Conservation (phyloP, 1,140 invertebrate species). For the Zaprionus tsacasi region DNA sequence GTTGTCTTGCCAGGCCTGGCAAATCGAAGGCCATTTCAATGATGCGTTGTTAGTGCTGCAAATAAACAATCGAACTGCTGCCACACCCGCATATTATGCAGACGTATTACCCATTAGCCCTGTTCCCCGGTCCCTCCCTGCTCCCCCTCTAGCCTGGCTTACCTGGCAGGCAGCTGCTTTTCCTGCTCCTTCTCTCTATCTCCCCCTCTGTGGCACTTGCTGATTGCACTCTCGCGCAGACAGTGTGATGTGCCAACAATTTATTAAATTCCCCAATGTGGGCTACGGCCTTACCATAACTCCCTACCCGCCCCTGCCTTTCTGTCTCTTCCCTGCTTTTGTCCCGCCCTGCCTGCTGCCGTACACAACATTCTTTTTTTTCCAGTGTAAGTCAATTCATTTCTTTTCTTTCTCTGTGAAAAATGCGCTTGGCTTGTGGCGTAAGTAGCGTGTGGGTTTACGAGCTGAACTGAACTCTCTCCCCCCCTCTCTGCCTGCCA, state of each 20-base stretch:
- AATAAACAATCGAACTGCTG: neutral
- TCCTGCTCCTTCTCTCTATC: neutral
- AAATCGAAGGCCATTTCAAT: slow-evolving; percentile 1
- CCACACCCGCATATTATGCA: slow-evolving; percentile 5
- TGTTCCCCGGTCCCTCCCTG: neutral
- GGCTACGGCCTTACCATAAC: no score
- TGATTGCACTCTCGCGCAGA: slow-evolving; percentile 33
- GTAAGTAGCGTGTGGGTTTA: slow-evolving; percentile 26
- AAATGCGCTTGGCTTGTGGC: slow-evolving; percentile 25
- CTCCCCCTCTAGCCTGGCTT: no score
- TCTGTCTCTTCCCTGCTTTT: no score
- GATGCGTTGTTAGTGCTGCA: neutral
- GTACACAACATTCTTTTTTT: neutral
- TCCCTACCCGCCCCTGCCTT: no score
- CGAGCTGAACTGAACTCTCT: slow-evolving; percentile 1
- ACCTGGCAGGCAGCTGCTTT: neutral
- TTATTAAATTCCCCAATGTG: slow-evolving; percentile 32
- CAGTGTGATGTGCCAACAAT: slow-evolving; percentile 18
- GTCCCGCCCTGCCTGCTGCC: neutral
- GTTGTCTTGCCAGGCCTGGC: neutral
- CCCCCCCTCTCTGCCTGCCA: neutral
- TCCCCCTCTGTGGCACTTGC: neutral
- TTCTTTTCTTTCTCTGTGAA: slow-evolving; percentile 13
- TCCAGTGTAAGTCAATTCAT: slow-evolving; percentile 12
- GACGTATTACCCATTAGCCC: neutral